Conservation (phyloP, 2,113 vertebrate genomes). For the Synodontis membranacea region DNA sequence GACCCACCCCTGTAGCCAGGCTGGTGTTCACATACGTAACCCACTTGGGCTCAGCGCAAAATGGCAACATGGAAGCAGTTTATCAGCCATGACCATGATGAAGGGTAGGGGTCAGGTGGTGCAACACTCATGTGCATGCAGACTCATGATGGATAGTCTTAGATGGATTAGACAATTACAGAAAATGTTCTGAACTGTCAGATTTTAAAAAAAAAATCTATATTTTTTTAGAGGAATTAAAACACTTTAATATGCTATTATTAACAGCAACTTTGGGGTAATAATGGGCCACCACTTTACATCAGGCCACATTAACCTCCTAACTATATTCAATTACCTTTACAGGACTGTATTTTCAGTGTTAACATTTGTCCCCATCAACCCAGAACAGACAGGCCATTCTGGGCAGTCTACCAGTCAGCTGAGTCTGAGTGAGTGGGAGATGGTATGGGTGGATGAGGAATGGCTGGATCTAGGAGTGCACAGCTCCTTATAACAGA, state of each 20-base stretch:
- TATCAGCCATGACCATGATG: neutral
- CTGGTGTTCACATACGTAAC: neutral
- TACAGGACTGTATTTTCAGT: neutral
- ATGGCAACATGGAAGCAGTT: neutral
- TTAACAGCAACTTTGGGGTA: neutral
- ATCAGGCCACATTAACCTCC: neutral
- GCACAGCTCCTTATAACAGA: conserved; percentile 22
- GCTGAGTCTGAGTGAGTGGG: conserved; percentile 14
- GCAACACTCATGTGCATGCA: neutral
- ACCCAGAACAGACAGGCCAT: neutral
- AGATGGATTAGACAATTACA: neutral
- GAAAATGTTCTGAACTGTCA: neutral
- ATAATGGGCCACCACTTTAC: neutral
- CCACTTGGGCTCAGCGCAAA: neutral
- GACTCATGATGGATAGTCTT: neutral
- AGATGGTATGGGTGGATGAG: conserved; percentile 42
- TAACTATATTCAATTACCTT: neutral
- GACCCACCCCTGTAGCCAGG: neutral
- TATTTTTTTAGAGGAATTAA: no score
- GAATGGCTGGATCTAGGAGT: conserved; percentile 11
- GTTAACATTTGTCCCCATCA: neutral
- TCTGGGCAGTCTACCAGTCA: neutral
- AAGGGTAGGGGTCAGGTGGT: neutral
- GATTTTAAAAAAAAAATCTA: no score
- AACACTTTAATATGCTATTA: neutral